Percentiles rank a stretch among this genome's conserved stretches.
These are phyloP conservation scores for Stegophylla sp. DNA, from an alignment of 2,888 invertebrate genomes.

Conservation along the genomic window DNA sequence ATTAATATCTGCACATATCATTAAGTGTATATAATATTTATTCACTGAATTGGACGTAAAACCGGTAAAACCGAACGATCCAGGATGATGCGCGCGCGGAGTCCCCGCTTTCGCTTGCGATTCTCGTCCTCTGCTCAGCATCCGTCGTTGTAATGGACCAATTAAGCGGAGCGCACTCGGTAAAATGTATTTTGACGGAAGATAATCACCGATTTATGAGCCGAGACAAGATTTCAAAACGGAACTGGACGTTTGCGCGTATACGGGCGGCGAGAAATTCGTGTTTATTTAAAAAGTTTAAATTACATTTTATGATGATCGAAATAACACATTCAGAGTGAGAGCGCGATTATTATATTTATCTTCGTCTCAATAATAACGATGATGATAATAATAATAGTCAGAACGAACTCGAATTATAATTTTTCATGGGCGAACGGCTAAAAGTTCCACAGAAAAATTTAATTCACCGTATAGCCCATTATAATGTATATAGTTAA, in stretches of 20 bases:
- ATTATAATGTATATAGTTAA: no score
- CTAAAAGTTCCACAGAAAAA: not conserved
- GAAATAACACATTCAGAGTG: not conserved
- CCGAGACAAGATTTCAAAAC: not conserved
- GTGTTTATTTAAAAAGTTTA: conserved; percentile 15
- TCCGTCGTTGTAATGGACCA: not conserved
- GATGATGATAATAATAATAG: no score
- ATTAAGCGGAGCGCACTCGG: conserved; percentile 3
- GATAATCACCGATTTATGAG: conserved; percentile 10
- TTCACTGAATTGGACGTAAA: no score
- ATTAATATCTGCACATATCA: no score
- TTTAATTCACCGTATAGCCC: not conserved
- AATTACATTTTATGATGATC: not conserved
- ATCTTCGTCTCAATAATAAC: not conserved
- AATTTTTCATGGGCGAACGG: not conserved
- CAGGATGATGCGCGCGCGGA: no score
- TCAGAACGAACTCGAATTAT: not conserved
- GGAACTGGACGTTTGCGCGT: not conserved
- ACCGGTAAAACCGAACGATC: no score
- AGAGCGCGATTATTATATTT: not conserved
- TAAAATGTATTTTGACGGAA: not conserved
- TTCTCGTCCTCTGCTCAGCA: not conserved
- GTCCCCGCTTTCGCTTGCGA: not conserved
- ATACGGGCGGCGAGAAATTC: not conserved
- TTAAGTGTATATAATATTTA: no score